Evolutionary conservation across 2,797 vertebrate genomes (phyloP), one percentile per base, ranked within the genome.

Genomic region (Zonotrichia albicollis): DNA sequence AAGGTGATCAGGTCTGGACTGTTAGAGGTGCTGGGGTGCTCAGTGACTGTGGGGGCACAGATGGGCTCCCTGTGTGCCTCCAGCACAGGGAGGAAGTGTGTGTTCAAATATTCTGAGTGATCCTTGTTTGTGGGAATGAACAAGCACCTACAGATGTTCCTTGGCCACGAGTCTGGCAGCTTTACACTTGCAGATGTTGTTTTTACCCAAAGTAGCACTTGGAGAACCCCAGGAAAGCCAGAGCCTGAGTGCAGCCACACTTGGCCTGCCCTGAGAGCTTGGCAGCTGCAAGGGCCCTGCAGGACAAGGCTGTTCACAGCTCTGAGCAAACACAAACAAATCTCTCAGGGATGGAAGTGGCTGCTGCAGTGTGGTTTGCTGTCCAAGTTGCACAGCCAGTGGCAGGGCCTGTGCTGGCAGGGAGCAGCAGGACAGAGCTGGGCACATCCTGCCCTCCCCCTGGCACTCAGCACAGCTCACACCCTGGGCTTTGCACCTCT

Each of bases 351-450:
- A 0, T 72, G 15, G n/a, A 32, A 48, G 84, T 71, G 84, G 29
- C 68, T 86, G 36, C 30, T 68, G 65, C 55, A 60, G 50, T 6
- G 38, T 40, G 54, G 17, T 20, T 79, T 10, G 8, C 32, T 64
- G 23, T 5, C 54, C 68, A 21, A 5, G 16, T 12, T 23, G 43
- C 16, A 0, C 42, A 34, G 0, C 40, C 40, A 14, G 13, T 6
- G 40, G 40, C 40, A 40, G 13, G 40, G 40, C 40, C 40, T 15
- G 14, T 40, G 40, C 40, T 40, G 40, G 40, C 40, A 40, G 40
- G 1, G 43, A 60, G 34, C 80, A 18, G 13, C 5, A 6, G 81
- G 27, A 10, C 0, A 0, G 9, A 30, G 84, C 55, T 15, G 29
- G 58, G n/a, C 78, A 48, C 89, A 50, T 54, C 61, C 71, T 42